Evolutionary conservation across 2,113 vertebrate genomes (phyloP), one percentile per base, ranked within the genome.

Genomic region (Pollimyrus isidori): DNA sequence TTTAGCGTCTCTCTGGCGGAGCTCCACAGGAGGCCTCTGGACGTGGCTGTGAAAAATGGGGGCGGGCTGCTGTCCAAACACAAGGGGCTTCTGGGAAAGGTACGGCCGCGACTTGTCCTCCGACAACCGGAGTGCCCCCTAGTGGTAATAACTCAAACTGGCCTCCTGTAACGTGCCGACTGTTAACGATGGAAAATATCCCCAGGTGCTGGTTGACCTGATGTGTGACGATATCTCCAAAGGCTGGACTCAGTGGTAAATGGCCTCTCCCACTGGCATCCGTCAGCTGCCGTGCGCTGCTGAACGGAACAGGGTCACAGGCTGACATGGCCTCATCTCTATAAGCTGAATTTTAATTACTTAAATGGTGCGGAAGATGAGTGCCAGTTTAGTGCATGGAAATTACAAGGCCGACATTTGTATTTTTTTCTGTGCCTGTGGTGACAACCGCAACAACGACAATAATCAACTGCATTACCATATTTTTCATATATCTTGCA

Each of bases 11-110:
- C 98, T 0, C 89, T 97, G 5, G 95, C 96, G 46, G 98, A 99
- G 90, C 95, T 98, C 45, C 97, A 97, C 92, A 96, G 96, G 89
- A 95, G 98, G 90, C 98, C 96, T 0, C 94, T 99, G 93, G 98
- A 99, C 46, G 97, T 99, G 4, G 98, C 98, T 0, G 98, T 99
- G 91, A 99, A 99, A 95, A 99, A 99, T 92, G 97, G 97, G 1
- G 98, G 98, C 0, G 96, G 98, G 62, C 96, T 99, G 93, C 93
- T 99, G 91, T 99, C 97, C 93, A 98, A 97, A 96, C 97, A 98
- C 94, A 99, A 98, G 95, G 98, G 98, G 65, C 97, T 99, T 53
- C 97, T 99, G 89, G 98, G 98, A 94, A 99, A 99, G 95, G 98
- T 99, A 80, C 19, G n/a, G 23, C 2, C 26, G 7, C 23, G 53